These are phyloP conservation scores for Ligdia adustata DNA, from an alignment of 2,888 invertebrate genomes.

Conservation along the genomic window DNA sequence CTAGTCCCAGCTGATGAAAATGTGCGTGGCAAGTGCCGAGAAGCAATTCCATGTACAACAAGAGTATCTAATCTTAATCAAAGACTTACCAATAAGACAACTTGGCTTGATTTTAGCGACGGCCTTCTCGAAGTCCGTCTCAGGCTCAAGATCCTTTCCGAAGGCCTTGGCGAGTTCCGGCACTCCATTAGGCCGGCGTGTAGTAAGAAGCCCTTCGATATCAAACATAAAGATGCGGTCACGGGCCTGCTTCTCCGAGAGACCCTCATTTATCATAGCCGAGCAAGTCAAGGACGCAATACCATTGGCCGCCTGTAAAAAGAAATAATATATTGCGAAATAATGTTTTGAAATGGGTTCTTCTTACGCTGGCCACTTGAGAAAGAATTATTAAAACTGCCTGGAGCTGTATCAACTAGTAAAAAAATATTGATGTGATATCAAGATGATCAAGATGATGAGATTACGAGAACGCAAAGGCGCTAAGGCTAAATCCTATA, in stretches of 20 bases:
- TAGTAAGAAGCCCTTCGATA: slow-evolving; percentile 93
- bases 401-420: no score
- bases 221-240: slow-evolving; percentile 98
- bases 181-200: slow-evolving; percentile 85
- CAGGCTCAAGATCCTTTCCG: slow-evolving; percentile 91
- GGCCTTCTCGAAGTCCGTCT: slow-evolving; percentile 90
- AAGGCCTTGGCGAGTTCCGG: slow-evolving; percentile 89
- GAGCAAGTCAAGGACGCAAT: slow-evolving; percentile 95
- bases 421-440: no score
- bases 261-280: slow-evolving; percentile 91
- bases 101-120: slow-evolving; percentile 94
- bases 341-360: no score
- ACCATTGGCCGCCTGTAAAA: slow-evolving; percentile 92
- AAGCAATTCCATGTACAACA: no score
- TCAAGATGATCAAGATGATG: no score
- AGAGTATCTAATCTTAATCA: no score
- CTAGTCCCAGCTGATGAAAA: no score
- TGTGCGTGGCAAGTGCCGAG: no score
- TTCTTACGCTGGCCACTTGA: no score
- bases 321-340: not conserved
- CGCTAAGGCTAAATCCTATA: no score
- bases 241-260: slow-evolving; percentile 88
- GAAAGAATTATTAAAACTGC: no score
- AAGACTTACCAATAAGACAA: slow-evolving; percentile 90
- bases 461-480: no score